These are phyloP conservation scores for Cebus imitator DNA, from an alignment of 2,113 vertebrate species.

Conservation along the genomic window DNA sequence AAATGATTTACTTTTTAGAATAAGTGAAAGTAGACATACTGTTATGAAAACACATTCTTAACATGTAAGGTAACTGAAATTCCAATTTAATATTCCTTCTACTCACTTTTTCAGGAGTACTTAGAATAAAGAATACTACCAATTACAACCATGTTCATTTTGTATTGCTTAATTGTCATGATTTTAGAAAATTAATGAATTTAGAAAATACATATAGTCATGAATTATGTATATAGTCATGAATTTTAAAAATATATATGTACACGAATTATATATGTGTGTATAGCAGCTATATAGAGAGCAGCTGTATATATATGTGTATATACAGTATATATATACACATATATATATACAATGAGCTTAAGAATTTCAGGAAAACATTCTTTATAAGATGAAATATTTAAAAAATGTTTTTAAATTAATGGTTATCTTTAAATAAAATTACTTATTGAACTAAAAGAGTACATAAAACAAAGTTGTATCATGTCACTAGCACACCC, in stretches of 20 bases:
- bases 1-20: neutral
- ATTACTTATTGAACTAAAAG: neutral
- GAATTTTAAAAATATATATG: too few species aligned
- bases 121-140: neutral
- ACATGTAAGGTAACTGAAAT: neutral
- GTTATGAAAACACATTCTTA: neutral
- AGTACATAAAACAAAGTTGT: neutral
- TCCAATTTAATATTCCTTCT: neutral
- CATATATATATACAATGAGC: neutral
- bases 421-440: neutral
- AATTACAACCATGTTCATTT: neutral
- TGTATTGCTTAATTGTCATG: neutral
- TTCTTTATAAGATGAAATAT: neutral
- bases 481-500: neutral
- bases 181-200: neutral
- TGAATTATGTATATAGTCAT: too few species aligned
- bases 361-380: neutral
- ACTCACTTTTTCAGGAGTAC: neutral
- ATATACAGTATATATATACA: too few species aligned
- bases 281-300: too few species aligned
- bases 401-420: neutral
- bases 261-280: too few species aligned
- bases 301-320: too few species aligned
- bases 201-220: too few species aligned
- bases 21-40: neutral